Evolutionary conservation across 1,140 invertebrate genomes (phyloP).

Genomic region (Proctacanthus coquilletti): DNA sequence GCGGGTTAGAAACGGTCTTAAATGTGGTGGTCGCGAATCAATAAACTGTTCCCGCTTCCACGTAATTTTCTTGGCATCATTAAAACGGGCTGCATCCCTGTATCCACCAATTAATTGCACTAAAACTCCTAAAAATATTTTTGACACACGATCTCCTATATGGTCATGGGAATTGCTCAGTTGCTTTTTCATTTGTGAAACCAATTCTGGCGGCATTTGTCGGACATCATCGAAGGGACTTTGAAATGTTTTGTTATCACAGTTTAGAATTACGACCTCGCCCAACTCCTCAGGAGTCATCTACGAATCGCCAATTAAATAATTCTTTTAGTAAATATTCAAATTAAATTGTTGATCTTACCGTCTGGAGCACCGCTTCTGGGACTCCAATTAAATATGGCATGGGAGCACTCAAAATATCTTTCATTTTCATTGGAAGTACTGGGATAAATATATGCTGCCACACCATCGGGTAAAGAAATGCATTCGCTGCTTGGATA

Average conservation of each 20-base stretch:
- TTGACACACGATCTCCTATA: constrained; percentile 76
- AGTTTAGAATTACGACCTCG: constrained; percentile 82
- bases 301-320: constrained; percentile 23
- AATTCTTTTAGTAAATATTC: constrained; percentile 2
- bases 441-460: constrained; percentile 96
- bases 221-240: constrained; percentile 80
- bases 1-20: constrained; percentile 77
- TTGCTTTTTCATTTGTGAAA: constrained; percentile 47
- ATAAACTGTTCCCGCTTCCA: constrained; percentile 78
- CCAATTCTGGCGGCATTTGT: constrained; percentile 65
- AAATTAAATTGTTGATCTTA: constrained; percentile 8
- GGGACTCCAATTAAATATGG: constrained; percentile 91
- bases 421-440: constrained; percentile 68
- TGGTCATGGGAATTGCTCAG: constrained; percentile 44
- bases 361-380: constrained; percentile 51
- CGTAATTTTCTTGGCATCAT: constrained; percentile 62
- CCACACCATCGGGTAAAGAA: constrained; percentile 96
- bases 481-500: constrained; percentile 81
- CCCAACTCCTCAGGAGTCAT: constrained; percentile 56
- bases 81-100: constrained; percentile 66
- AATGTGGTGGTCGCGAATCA: constrained; percentile 56
- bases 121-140: constrained; percentile 75
- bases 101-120: constrained; percentile 89
- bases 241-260: constrained; percentile 69
- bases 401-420: constrained; percentile 87